Evolutionary conservation across 2,888 invertebrate genomes (phyloP), one percentile per base, ranked within the genome.

Genomic region (Drosophila demipolita): DNA sequence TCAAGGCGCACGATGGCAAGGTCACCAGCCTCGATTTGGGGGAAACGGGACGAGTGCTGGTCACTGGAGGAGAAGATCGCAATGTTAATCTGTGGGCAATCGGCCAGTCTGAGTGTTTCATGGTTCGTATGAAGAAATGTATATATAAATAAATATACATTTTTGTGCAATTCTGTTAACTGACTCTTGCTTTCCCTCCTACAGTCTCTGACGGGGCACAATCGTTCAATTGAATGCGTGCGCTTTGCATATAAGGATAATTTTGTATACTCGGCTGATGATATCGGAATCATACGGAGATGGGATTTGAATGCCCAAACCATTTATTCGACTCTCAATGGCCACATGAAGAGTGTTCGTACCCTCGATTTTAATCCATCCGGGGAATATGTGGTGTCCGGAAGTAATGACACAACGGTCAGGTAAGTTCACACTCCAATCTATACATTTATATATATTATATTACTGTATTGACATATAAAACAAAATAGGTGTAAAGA

Each of bases 1-100:
- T 93, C 69, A 92, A 92, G 89, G 93, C 93, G 74, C 93, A 93
- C 82, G 88, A 90, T 83, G 92, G 90, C 68, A 92, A 91, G 69
- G 93, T 93, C 70, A 93, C 92, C 71, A 92, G 93, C 77, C 87
- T 93, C 49, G 93, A 93, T 90, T 87, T 93, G 60, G 93, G 93
- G 49, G 92, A 93, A 78, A 93, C 93, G 52, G 93, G 93, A 64
- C 90, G 93, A 48, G 93, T 93, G 72, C 90, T 93, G 73, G 93
- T 93, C 77, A 93, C 93, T 69, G 99, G 99, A 66, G 99, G 99
- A 72, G 98, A 98, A 93, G 99, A 99, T 94, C 97, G 98, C 93
- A 98, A 98, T 94, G 98, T 99, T 61, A 99, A 99, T 94, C 94
- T 99, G 81, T 99, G 99, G 99, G 98, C 98, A 17, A 97, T 99